These are phyloP conservation scores for Epiperipatus broadwayi DNA, from an alignment of 2,888 invertebrate genomes.

Conservation along the genomic window DNA sequence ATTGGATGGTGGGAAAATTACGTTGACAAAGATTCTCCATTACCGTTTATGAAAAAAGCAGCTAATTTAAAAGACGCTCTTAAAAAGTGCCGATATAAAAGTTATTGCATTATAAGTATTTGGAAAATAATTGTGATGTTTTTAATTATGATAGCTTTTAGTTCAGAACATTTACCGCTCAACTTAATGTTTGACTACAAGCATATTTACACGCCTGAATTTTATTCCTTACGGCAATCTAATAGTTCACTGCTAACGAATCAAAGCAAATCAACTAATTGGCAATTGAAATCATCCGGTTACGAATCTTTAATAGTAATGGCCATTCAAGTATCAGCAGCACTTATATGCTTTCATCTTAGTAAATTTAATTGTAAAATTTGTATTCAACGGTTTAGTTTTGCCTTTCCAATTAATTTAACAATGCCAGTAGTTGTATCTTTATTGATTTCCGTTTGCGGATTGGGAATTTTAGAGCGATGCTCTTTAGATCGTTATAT, in stretches of 20 bases:
- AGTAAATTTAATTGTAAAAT: conserved; percentile 35
- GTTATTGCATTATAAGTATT: conserved; percentile 20
- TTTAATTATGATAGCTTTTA: conserved; percentile 15
- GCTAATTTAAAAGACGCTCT: conserved; percentile 7
- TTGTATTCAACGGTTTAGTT: conserved; percentile 31
- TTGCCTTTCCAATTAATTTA: conserved; percentile 30
- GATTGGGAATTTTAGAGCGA: conserved; percentile 19
- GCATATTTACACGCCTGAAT: too few species aligned
- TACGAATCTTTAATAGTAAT: conserved; percentile 18
- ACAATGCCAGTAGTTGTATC: conserved; percentile 27
- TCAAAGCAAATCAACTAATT: too few species aligned
- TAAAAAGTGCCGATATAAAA: conserved; percentile 18
- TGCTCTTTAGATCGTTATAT: conserved; percentile 17
- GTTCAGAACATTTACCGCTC: conserved; percentile 17
- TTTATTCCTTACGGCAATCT: conserved; percentile 6
- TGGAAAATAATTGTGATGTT: conserved; percentile 21
- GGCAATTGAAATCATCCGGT: too few species aligned
- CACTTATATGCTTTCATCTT: conserved; percentile 30
- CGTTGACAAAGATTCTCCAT: conserved; percentile 27
- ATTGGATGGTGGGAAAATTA: conserved; percentile 71
- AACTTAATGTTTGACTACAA: too few species aligned
- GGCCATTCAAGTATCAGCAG: conserved; percentile 24
- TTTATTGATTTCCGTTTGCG: conserved; percentile 21
- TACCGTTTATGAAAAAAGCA: conserved; percentile 1
- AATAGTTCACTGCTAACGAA: not conserved